Evolutionary conservation across 2,113 vertebrate species (phyloP), one percentile per base, ranked within the genome.

Genomic region (Reinhardtius hippoglossoides): DNA sequence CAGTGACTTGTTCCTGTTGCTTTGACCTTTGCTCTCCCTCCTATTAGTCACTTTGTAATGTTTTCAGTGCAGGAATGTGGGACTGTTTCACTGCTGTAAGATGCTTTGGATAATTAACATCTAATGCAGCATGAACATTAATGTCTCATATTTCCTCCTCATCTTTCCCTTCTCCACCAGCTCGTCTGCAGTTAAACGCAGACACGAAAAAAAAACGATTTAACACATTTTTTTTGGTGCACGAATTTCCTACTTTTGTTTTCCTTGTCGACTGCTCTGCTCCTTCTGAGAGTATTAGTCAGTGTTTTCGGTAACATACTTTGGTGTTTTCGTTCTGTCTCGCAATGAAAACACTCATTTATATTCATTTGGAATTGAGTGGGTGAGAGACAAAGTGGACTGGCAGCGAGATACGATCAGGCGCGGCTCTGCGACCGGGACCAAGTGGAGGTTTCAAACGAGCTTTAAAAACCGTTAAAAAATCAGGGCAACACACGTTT

Each of bases 281-380:
- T 90, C 86, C 77, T 76, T 87, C 89, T 79, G 87, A 31, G 80
- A 78, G 81, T 81, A 80, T 84, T 87, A 88, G 76, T 62, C 73
- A 63, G 71, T 90, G 90, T 90, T 93, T 93, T 90, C 74, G 82
- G 90, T 89, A 90, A 91, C 92, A 94, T 93, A 92, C 91, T 94
- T 94, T 77, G 76, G 79, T 74, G 91, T 90, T 92, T 90, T 88
- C 60, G 16, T 81, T 87, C 67, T 86, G 90, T 88, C 88, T 91
- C 87, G 79, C 92, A 92, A 88, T 76, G 75, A 94, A 95, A 94
- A 95, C 94, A 94, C 83, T 92, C 88, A 89, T 93, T 93, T 90
- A 90, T 92, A 93, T 88, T 94, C 71, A 93, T 93, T 91, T 91
- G 81, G 88, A 87, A 89, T 80, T 56, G 86, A 88, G 81, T 84